Percentiles rank a stretch among this genome's conserved stretches.
Conservation (phyloP, 2,888 invertebrate species). For the Hipparchia semele region DNA sequence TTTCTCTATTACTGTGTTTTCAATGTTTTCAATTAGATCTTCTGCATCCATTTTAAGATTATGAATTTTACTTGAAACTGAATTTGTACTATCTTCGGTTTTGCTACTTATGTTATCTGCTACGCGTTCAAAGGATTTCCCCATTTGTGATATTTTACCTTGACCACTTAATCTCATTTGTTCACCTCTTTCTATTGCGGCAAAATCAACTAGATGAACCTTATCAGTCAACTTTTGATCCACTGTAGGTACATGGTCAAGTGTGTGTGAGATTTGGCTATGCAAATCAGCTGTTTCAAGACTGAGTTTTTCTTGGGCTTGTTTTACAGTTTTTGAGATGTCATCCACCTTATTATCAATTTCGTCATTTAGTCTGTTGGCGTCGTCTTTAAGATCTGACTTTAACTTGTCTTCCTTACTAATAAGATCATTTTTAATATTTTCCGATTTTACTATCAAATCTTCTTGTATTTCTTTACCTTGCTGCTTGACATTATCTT, state of each 20-base stretch:
- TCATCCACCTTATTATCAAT: constrained; percentile 55
- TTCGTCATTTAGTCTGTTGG: constrained; percentile 50
- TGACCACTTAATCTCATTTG: constrained; percentile 58
- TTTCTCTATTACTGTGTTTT: constrained; percentile 45
- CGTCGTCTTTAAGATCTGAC: constrained; percentile 52
- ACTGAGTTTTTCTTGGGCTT: constrained; percentile 52
- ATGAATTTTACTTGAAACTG: constrained; percentile 46
- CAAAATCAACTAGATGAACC: constrained; percentile 67
- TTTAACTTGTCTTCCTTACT: constrained; percentile 55
- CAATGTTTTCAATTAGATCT: constrained; percentile 59
- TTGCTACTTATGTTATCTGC: constrained; percentile 55
- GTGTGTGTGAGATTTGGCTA: constrained; percentile 53
- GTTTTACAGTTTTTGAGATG: constrained; percentile 52
- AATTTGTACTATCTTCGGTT: constrained; percentile 32
- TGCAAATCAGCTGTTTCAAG: constrained; percentile 53
- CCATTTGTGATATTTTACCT: constrained; percentile 55
- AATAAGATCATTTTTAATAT: constrained; percentile 53
- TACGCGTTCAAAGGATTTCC: constrained; percentile 57
- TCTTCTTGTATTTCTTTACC: constrained; percentile 56
- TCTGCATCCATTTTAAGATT: constrained; percentile 56
- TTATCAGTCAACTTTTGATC: constrained; percentile 64
- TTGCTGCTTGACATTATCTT: constrained; percentile 65
- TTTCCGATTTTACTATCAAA: constrained; percentile 53
- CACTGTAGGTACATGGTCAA: constrained; percentile 64
- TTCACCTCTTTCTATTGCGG: constrained; percentile 68